Base-by-base conservation (phyloP, 1,140 invertebrate genomes). In the Euwallacea fornicatus region DNA sequence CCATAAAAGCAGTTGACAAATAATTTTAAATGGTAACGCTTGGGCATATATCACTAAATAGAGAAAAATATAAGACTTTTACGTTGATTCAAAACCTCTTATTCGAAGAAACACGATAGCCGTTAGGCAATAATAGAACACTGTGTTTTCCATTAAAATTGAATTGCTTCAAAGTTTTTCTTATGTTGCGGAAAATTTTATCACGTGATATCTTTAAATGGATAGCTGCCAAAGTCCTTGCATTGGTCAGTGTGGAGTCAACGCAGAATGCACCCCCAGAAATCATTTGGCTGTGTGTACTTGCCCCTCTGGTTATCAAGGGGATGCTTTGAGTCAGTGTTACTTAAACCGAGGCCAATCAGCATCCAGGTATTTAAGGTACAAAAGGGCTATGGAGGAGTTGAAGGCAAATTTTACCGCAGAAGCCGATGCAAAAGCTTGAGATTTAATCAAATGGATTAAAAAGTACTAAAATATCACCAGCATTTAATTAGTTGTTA, bases 241-340 rank as follows among this genome's bases (percentile, higher is more conserved):
- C 78, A 86, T 88, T 11, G 89, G 89, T 61, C 91, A 93, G 76
- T 95, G 93, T 76, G 90, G 90, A 47, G 82, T 85, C 0, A 88
- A 88, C 2, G 89, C 89, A 54, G 85, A 88, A 71, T 92, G 91
- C 76, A 88, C 89, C 58, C 87, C 90, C 0, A 85, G 90, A 64
- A 89, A 93, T 75, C 93, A 95, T 78, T 86, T 93, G 55, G 92
- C 93, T 2, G 91, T 94, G 10, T 96, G 93, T 79, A 91, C 91
- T 0, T 96, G 94, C 78, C 89, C 91, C 0, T 83, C 88, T 43
- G 94, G 94, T 61, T 90, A 87, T 79, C 87, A 89, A 42, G 94
- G 94, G n/a, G 90, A 95, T 83, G 92, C 94, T 6, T 85, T 93
- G 0, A 74, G 75, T 42, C 78, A 83, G 10, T 88, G 87, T 74